Base-by-base conservation (phyloP, 2,888 invertebrate species). In the Muscina levida region DNA sequence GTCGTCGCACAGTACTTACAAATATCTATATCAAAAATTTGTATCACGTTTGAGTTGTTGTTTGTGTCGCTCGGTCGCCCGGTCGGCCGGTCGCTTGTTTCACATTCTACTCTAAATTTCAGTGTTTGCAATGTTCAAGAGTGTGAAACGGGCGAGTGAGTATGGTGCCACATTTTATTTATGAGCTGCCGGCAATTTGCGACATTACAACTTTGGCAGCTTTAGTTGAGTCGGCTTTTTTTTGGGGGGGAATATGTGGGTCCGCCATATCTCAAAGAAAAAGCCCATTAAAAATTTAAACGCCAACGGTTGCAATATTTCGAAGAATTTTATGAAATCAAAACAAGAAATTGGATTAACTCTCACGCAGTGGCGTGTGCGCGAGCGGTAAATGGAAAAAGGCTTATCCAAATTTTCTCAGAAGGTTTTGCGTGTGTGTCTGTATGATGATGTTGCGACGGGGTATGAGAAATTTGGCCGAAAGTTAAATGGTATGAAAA, bases 231-330 rank as follows among this genome's bases (percentile, higher is more conserved):
- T 24, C 24, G 8, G 53, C 22, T 24, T 53, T 0, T 24, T 51
- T 31, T 31, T 31, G 31, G 59, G 11, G n/a, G 15, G 26, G 13
- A n/a, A n/a, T 48, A 22, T 8, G 5, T 62, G 62, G 62, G 6
- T 39, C 62, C 62, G 42, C 62, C 62, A 62, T 62, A 62, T 62
- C 39, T 62, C 15, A 17, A 70, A 57, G 48, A 59, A 42, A 53
- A 71, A 46, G 11, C 26, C 17, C 57, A 51, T 74, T 73, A 79
- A 79, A 74, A 76, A 46, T 79, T 59, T 59, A 75, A 79, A 74
- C 75, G 59, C 66, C 66, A 48, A 74, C 56, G 48, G 42, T 68
- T 68, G 53, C 42, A 56, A 68, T 42, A 22, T 62, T 62, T 42
- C 62, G 62, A 42, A 62, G 62, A 62, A 62, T 62, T 62, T 42